A percentile compares a stretch with the other conserved stretches of the same genome.
Conservation (phyloP, 2,113 vertebrate genomes). For the Montifringilla adamsi region DNA sequence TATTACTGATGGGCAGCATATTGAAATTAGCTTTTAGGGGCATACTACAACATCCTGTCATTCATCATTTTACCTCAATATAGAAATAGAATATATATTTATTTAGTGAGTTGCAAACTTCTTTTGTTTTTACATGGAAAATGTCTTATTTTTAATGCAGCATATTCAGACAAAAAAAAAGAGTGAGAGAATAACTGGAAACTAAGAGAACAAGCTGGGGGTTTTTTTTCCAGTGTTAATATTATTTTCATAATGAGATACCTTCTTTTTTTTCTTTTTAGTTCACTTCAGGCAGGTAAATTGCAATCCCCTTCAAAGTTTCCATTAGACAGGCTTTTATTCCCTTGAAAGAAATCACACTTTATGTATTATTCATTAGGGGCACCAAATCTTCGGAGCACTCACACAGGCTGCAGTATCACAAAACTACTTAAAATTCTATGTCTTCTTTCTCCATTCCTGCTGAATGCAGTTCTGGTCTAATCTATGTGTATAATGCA, state of each 20-base stretch:
- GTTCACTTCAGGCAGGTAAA: constrained; percentile 2
- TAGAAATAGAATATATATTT: neutral
- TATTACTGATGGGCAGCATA: neutral
- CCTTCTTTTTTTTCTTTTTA: neutral
- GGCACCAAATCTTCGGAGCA: neutral
- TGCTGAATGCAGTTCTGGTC: neutral
- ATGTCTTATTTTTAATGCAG: neutral
- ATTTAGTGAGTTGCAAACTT: neutral
- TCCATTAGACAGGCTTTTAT: neutral
- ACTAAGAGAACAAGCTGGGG: neutral
- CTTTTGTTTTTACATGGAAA: neutral
- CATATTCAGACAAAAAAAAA: neutral
- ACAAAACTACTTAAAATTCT: constrained; percentile 43
- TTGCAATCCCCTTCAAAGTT: neutral
- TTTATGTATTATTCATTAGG: constrained; percentile 26
- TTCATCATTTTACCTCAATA: neutral
- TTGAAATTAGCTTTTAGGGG: neutral
- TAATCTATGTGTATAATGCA: constrained; percentile 28
- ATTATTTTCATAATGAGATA: neutral
- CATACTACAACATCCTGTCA: neutral
- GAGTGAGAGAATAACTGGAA: neutral
- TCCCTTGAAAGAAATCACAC: neutral
- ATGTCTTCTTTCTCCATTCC: neutral
- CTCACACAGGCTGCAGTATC: neutral
- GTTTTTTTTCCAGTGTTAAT: neutral